A percentile compares a stretch with the other conserved stretches of the same genome.
phyloP scores from a whole-genome alignment of 2,888 invertebrate species.

The Chymomyza fuscimana region DNA sequence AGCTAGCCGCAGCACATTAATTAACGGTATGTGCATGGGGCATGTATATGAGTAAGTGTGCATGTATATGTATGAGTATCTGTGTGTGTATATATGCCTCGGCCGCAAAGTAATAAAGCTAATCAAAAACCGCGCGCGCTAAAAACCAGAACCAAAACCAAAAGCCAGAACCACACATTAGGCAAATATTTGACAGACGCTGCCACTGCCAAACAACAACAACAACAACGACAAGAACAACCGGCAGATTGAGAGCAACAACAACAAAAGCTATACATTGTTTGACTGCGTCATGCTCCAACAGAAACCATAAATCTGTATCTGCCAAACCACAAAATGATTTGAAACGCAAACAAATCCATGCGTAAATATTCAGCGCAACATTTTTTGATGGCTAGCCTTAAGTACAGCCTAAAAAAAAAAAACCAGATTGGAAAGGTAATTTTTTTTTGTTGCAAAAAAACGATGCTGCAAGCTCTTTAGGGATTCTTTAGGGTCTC shows the following conservation, averaged over 20 bases:
- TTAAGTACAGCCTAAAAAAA: background rate
- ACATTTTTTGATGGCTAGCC: constrained; percentile 25
- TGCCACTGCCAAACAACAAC: constrained; percentile 19
- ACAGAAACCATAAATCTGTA: constrained; percentile 34
- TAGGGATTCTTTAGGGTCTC: background rate
- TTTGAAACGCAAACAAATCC: constrained; percentile 66
- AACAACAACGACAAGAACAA: constrained; percentile 1
- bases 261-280: background rate
- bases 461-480: background rate
- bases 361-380: constrained; percentile 30
- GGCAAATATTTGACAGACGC: constrained; percentile 67
- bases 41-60: background rate
- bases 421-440: background rate
- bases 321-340: constrained; percentile 66
- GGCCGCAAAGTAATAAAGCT: constrained; percentile 70
- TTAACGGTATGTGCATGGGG: background rate
- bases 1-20: constrained; percentile 7
- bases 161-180: constrained; percentile 64
- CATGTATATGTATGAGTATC: background rate
- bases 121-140: constrained; percentile 67
- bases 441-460: background rate
- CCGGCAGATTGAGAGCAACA: constrained; percentile 7
- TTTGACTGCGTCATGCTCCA: constrained; percentile 9
- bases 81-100: constrained; percentile 19
- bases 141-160: constrained; percentile 30